Evolutionary conservation across 2,888 invertebrate species (phyloP).

Genomic region (Bombyx huttoni): DNA sequence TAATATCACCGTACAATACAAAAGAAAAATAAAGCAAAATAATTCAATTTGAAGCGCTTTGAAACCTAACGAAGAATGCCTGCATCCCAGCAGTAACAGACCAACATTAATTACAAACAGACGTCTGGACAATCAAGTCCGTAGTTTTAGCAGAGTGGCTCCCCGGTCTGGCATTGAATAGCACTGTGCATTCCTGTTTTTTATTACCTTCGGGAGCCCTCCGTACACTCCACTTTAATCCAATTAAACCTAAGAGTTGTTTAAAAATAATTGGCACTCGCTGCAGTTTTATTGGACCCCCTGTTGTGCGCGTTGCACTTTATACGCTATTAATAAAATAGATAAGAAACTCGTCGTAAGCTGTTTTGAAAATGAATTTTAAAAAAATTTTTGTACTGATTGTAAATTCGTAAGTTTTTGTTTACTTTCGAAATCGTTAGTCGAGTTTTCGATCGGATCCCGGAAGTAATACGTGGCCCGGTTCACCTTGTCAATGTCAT

Average conservation of each 20-base stretch:
- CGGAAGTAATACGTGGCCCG: too few species aligned
- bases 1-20: too few species aligned
- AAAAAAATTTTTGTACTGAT: background rate
- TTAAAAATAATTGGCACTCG: constrained; percentile 10
- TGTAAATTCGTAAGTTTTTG: too few species aligned
- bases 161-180: constrained; percentile 8
- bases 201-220: constrained; percentile 17
- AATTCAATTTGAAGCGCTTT: too few species aligned
- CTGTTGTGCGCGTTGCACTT: background rate
- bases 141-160: constrained; percentile 1
- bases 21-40: too few species aligned
- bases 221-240: constrained; percentile 17
- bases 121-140: constrained; percentile 13
- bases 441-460: too few species aligned
- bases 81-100: background rate
- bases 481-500: too few species aligned
- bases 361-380: background rate
- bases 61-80: too few species aligned
- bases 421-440: too few species aligned
- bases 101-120: constrained; percentile 1
- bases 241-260: constrained; percentile 29
- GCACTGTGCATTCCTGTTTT: constrained; percentile 16
- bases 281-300: background rate
- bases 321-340: background rate
- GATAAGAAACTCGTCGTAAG: background rate